Base-by-base conservation (phyloP, 2,888 invertebrate species). In the Oithona nana region DNA sequence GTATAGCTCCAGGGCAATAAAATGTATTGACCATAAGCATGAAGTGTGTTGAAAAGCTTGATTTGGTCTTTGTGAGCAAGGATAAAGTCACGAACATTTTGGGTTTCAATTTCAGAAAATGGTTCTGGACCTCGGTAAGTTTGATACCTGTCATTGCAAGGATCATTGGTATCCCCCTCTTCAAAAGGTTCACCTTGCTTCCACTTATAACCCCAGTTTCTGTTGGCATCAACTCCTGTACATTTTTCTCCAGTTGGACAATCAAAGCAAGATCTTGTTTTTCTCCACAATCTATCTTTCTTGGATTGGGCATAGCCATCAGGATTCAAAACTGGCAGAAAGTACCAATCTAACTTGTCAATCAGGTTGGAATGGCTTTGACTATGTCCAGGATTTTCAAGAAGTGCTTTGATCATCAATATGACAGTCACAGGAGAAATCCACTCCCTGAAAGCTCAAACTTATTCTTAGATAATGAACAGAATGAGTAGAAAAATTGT, bases 371-470 rank as follows among this genome's bases (percentile, higher is more conserved):
- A 4, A 57, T 57, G 30, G 66, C 79, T 77, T n/a, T n/a, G n/a
- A n/a, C n/a, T n/a, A n/a, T n/a, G n/a, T 2, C 20, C 59, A 4
- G 26, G 22, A 28, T 59, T 48, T 6, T 48, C 28, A 8, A 29
- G 49, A 8, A 59, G 26, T 28, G 49, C 59, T 20, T 59, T 59
- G 16, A 59, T 49, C 13, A 50, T 24, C 24, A 50, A 59, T 1
- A 50, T 59, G 16, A 50, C n/a, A 20, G 22, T 29, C 11, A 50
- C 39, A 48, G 49, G 28, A 8, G 50, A 8, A n/a, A 49, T 59
- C 59, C 59, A 94, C 75, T 94, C 93, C 26, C 92, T 79, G 0
- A n/a, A n/a, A n/a, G n/a, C n/a, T n/a, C n/a, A n/a, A n/a, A n/a
- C n/a, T n/a, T n/a, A n/a, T n/a, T n/a, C n/a, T n/a, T n/a, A n/a